A percentile compares a stretch with the other conserved stretches of the same genome.
phyloP scores from a whole-genome alignment of 2,888 invertebrate species.

The Diadegma fenestrale region DNA sequence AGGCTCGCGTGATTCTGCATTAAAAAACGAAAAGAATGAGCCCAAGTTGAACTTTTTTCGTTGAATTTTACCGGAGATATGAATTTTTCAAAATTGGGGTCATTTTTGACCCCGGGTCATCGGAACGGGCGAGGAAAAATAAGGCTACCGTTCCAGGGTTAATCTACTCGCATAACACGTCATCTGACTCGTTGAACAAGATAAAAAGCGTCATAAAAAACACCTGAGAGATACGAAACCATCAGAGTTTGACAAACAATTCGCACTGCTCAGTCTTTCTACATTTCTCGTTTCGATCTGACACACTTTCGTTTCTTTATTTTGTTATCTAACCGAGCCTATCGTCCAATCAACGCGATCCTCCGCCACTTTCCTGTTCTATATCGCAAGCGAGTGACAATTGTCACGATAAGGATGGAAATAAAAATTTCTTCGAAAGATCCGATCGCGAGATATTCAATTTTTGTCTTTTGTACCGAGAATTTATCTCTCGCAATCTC shows the following conservation, averaged over 20 bases:
- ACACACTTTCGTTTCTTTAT: slow-evolving; percentile 41
- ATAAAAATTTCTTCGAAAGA: slow-evolving; percentile 9
- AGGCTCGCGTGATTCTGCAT: no score
- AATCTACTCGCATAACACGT: slow-evolving; percentile 1
- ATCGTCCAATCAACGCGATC: slow-evolving; percentile 44
- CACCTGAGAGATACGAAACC: slow-evolving; percentile 7
- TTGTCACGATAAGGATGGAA: slow-evolving; percentile 5
- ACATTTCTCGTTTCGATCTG: slow-evolving; percentile 22
- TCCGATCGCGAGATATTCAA: background rate
- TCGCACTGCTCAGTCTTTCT: background rate
- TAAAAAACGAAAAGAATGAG: no score
- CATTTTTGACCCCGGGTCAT: no score
- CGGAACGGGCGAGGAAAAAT: no score
- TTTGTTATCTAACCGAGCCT: slow-evolving; percentile 28
- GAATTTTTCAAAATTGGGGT: no score
- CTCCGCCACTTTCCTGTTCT: background rate
- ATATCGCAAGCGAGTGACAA: background rate
- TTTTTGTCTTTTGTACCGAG: slow-evolving; percentile 9
- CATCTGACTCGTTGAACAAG: slow-evolving; percentile 23
- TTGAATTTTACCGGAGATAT: no score
- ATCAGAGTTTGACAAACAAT: slow-evolving; percentile 37
- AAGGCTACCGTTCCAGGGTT: no score
- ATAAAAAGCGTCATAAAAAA: slow-evolving; percentile 33
- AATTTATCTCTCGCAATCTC: slow-evolving; percentile 47
- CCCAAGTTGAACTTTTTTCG: no score